phyloP scores from a whole-genome alignment of 2,888 invertebrate species.

The Habrosyne pyritoides region DNA sequence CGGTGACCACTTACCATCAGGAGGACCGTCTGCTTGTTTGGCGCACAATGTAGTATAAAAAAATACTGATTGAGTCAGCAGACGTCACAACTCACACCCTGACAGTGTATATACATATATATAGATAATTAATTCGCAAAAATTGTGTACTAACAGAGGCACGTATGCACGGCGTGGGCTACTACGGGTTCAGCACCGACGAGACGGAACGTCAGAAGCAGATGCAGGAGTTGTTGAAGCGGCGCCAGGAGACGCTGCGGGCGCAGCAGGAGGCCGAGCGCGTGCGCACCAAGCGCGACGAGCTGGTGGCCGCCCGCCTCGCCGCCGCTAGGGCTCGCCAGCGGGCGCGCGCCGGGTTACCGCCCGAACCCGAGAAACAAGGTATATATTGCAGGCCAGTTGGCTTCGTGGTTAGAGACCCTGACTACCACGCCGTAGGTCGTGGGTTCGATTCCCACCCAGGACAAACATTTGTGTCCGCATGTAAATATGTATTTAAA shows the following conservation, averaged over 20 bases:
- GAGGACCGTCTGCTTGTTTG: too few species aligned
- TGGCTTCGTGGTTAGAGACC: too few species aligned
- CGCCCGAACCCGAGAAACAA: conserved; percentile 85
- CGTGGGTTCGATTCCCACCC: too few species aligned
- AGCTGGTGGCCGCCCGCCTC: conserved; percentile 87
- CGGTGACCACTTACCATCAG: too few species aligned
- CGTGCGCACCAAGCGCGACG: conserved; percentile 84
- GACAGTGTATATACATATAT: too few species aligned
- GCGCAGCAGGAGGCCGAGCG: conserved; percentile 87
- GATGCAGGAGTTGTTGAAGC: conserved; percentile 89
- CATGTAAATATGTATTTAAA: too few species aligned
- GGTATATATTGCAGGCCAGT: conserved; percentile 14
- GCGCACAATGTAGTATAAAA: too few species aligned
- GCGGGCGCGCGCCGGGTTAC: conserved; percentile 88
- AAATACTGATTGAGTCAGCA: too few species aligned
- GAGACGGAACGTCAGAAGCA: conserved; percentile 91
- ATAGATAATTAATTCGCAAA: conserved; percentile 5
- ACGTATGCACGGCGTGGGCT: conserved; percentile 95
- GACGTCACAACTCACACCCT: too few species aligned
- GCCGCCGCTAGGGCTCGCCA: conserved; percentile 90
- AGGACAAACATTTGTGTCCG: too few species aligned
- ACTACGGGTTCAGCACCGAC: conserved; percentile 95
- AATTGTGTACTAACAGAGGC: conserved; percentile 86
- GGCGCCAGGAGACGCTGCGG: conserved; percentile 87
- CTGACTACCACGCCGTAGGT: too few species aligned